Conservation (phyloP, 1,140 invertebrate genomes). For the Ceratina calcarata region DNA sequence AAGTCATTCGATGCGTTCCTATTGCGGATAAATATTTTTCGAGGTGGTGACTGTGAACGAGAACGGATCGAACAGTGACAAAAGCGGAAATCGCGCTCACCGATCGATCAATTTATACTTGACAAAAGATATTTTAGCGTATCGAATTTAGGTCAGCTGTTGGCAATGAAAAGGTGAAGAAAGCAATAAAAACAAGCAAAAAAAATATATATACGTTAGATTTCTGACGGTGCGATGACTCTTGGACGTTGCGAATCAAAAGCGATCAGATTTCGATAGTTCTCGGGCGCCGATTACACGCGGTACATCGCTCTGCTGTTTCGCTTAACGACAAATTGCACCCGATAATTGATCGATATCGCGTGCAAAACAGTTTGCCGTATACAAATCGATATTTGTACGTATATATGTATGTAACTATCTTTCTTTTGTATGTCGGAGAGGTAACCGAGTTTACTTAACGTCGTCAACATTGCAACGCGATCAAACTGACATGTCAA, state of each 20-base stretch:
- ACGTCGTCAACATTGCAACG: background rate
- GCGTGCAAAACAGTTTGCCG: background rate
- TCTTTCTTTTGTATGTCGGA: background rate
- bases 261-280: background rate
- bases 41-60: background rate
- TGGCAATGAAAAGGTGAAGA: background rate
- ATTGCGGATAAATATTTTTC: slow-evolving; percentile 12
- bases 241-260: slow-evolving; percentile 9
- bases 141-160: background rate
- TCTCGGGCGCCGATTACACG: background rate
- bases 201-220: background rate
- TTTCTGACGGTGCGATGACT: background rate
- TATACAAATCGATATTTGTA: slow-evolving; percentile 17
- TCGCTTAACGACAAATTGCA: slow-evolving; percentile 7
- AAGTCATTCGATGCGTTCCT: slow-evolving; percentile 33
- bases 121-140: slow-evolving; percentile 55
- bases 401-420: background rate
- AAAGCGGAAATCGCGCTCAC: background rate
- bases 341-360: slow-evolving; percentile 14
- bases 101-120: slow-evolving; percentile 15
- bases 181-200: slow-evolving; percentile 39
- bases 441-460: slow-evolving; percentile 1
- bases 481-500: background rate
- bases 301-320: slow-evolving; percentile 12
- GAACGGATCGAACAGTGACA: background rate